Conservation (phyloP, 30 jellyfish, hydroid and myxozoan genomes). For the Phacellophora camtschatica region DNA sequence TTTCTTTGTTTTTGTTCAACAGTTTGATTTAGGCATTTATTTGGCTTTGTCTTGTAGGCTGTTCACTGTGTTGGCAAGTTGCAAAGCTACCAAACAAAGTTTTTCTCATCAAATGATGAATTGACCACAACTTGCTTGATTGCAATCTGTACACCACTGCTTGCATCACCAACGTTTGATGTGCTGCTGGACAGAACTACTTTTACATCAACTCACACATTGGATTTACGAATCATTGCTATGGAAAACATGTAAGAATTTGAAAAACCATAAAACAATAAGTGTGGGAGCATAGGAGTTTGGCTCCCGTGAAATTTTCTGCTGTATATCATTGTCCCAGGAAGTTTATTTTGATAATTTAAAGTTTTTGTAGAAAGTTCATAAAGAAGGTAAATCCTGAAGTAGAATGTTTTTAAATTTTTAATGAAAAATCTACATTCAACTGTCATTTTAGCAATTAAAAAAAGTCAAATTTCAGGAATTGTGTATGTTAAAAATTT, state of each 20-base stretch:
- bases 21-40: background rate
- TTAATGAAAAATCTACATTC: too few species aligned
- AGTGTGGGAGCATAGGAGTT: too few species aligned
- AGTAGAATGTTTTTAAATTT: too few species aligned
- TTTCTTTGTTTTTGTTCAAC: too few species aligned
- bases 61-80: slow-evolving; percentile 92
- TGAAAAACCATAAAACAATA: background rate
- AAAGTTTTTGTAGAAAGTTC: too few species aligned
- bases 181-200: slow-evolving; percentile 83
- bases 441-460: too few species aligned
- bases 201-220: slow-evolving; percentile 80
- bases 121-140: slow-evolving; percentile 69
- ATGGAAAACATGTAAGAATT: slow-evolving; percentile 73
- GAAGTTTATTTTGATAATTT: too few species aligned
- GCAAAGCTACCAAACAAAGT: slow-evolving; percentile 78
- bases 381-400: too few species aligned
- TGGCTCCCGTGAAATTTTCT: too few species aligned
- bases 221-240: slow-evolving; percentile 73
- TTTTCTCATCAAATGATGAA: slow-evolving; percentile 34
- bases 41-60: slow-evolving; percentile 45
- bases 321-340: too few species aligned
- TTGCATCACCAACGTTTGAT: slow-evolving; percentile 79
- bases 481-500: too few species aligned
- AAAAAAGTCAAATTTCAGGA: too few species aligned
- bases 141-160: slow-evolving; percentile 88